phyloP scores from a whole-genome alignment of 30 jellyfish, hydroid and myxozoan genomes.

The Cassiopea andromeda region DNA sequence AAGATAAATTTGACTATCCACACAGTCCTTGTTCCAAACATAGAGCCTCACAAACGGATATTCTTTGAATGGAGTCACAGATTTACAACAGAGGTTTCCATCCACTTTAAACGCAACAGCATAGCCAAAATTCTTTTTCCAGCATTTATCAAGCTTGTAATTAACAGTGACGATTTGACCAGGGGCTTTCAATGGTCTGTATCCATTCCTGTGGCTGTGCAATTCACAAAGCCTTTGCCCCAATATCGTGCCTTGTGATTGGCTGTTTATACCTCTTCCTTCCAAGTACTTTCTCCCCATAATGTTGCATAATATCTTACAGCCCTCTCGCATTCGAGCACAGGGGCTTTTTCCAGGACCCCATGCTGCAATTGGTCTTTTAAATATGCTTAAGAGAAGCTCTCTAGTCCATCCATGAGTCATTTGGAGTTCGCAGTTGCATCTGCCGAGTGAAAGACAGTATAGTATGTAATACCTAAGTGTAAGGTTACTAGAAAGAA shows the following conservation, averaged over 20 bases:
- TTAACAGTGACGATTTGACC: slow-evolving; percentile 55
- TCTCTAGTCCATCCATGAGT: slow-evolving; percentile 44
- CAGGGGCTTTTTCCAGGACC: slow-evolving; percentile 66
- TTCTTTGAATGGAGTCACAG: slow-evolving; percentile 66
- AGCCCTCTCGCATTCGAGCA: slow-evolving; percentile 64
- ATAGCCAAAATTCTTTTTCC: slow-evolving; percentile 47
- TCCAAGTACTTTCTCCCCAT: slow-evolving; percentile 64
- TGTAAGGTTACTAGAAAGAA: no score
- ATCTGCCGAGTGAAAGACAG: slow-evolving; percentile 11
- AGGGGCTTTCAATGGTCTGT: slow-evolving; percentile 54
- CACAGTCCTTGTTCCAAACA: slow-evolving; percentile 62
- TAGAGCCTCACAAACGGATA: slow-evolving; percentile 43
- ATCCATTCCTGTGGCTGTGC: slow-evolving; percentile 58
- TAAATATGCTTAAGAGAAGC: slow-evolving; percentile 39
- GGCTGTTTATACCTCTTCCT: slow-evolving; percentile 48
- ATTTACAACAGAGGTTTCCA: slow-evolving; percentile 69
- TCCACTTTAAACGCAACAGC: slow-evolving; percentile 39
- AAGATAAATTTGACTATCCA: not conserved
- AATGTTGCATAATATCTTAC: slow-evolving; percentile 60
- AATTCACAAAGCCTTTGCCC: slow-evolving; percentile 75
- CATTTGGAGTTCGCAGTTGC: slow-evolving; percentile 64
- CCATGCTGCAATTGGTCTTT: slow-evolving; percentile 60
- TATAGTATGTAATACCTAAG: no score
- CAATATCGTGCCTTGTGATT: slow-evolving; percentile 58
- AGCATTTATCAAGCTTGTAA: slow-evolving; percentile 47